Conservation (phyloP, 1,140 invertebrate genomes). For the Cecropterus lyciades region DNA sequence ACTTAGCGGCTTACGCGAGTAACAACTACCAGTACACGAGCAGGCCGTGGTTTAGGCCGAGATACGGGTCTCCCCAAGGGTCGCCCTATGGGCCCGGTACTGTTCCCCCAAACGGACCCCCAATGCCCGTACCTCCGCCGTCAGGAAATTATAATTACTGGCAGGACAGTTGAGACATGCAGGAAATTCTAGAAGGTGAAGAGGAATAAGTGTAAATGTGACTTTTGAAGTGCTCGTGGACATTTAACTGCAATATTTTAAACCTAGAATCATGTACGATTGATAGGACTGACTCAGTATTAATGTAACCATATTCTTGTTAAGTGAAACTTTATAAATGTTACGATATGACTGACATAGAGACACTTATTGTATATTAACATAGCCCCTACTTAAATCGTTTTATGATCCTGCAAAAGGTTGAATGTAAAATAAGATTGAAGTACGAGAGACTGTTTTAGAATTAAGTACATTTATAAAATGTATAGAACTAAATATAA, state of each 20-base stretch:
- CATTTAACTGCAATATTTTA: conserved; percentile 9
- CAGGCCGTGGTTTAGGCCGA: conserved; percentile 71
- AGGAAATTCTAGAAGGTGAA: conserved; percentile 44
- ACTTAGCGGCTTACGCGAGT: conserved; percentile 74
- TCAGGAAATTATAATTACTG: conserved; percentile 73
- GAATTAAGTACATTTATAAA: conserved; percentile 70
- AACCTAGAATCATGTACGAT: background rate
- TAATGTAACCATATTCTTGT: conserved; percentile 11
- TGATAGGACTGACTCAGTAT: conserved; percentile 12
- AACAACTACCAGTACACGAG: conserved; percentile 74
- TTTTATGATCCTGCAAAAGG: background rate
- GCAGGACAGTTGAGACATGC: conserved; percentile 76
- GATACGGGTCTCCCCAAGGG: conserved; percentile 69
- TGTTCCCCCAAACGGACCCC: conserved; percentile 57
- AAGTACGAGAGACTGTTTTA: conserved; percentile 60
- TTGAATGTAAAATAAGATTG: conserved; percentile 11
- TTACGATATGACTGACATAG: conserved; percentile 4
- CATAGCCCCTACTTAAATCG: conserved; percentile 1
- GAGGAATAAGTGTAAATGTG: conserved; percentile 13
- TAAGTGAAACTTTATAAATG: background rate
- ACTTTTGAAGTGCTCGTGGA: conserved; percentile 6
- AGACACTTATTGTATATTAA: conserved; percentile 9
- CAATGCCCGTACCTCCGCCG: conserved; percentile 66
- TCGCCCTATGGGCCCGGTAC: conserved; percentile 64
- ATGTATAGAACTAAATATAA: conserved; percentile 63